Percentiles rank a stretch among this genome's conserved stretches.
Conservation (phyloP, 1,140 invertebrate species). For the Macrocentrus cingulum region DNA sequence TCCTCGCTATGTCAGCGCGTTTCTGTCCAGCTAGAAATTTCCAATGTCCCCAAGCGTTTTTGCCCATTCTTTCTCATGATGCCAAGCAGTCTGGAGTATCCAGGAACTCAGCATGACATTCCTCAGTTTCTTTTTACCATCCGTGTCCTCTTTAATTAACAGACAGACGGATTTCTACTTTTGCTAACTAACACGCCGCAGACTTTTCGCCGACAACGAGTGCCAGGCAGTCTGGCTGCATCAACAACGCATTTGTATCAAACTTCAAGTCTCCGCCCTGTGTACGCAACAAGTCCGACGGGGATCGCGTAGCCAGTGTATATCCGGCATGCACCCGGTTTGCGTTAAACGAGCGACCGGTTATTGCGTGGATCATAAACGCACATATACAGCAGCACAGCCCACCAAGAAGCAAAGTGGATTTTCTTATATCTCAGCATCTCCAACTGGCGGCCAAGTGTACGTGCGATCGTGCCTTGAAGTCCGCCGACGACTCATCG, state of each 20-base stretch:
- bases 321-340: slow-evolving; percentile 23
- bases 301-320: not conserved
- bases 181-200: slow-evolving; percentile 10
- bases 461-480: not conserved
- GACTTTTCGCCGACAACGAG: slow-evolving; percentile 1
- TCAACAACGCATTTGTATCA: slow-evolving; percentile 14
- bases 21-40: slow-evolving; percentile 13
- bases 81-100: slow-evolving; percentile 15
- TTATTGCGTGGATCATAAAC: slow-evolving; percentile 29
- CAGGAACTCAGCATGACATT: not conserved
- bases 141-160: too few relatives aligned
- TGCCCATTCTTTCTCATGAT: not conserved
- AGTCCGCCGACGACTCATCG: not conserved
- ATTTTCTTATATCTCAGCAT: slow-evolving; percentile 8
- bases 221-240: slow-evolving; percentile 27
- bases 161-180: slow-evolving; percentile 14
- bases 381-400: slow-evolving; percentile 2
- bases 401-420: slow-evolving; percentile 16
- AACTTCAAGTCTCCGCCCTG: slow-evolving; percentile 4
- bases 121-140: not conserved
- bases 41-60: slow-evolving; percentile 10
- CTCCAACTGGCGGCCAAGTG: not conserved
- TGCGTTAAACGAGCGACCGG: slow-evolving; percentile 25
- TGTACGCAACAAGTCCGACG: not conserved
- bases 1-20: not conserved